Conservation (phyloP, 2,797 vertebrate species). For the Parauchenoglanis punctatus region DNA sequence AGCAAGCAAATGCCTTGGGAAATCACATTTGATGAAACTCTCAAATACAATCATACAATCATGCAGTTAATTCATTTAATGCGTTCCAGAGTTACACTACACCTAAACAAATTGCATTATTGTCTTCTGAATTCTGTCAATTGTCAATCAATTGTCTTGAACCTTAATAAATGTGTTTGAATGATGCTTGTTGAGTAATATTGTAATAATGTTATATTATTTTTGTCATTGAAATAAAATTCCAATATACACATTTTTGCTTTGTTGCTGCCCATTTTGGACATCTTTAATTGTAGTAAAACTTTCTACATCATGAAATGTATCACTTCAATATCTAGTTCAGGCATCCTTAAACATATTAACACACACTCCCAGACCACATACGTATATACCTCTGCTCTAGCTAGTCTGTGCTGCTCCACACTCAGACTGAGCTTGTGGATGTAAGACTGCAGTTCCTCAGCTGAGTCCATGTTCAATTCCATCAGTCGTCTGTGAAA, state of each 20-base stretch:
- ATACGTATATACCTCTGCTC: conserved; percentile 78
- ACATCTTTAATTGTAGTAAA: not conserved
- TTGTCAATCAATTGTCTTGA: not conserved
- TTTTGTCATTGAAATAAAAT: not conserved
- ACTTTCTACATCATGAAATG: not conserved
- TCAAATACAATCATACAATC: not conserved
- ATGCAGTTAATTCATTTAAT: not conserved
- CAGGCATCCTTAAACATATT: no score
- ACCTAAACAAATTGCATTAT: not conserved
- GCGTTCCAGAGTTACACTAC: not conserved
- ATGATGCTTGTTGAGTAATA: not conserved
- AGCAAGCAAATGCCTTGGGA: not conserved
- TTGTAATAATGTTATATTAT: not conserved
- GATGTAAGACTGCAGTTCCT: conserved; percentile 96
- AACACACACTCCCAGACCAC: not conserved
- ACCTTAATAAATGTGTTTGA: not conserved
- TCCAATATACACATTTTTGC: not conserved
- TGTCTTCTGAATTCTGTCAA: no score
- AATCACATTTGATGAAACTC: no score
- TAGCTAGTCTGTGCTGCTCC: conserved; percentile 86
- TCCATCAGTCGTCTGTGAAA: conserved; percentile 92
- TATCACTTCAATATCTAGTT: not conserved
- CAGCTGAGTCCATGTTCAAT: conserved; percentile 96
- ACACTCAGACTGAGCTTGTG: conserved; percentile 87
- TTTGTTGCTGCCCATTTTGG: not conserved